Percentiles rank a stretch among this genome's conserved stretches.
Evolutionary conservation across 1,140 invertebrate species (phyloP).

Genomic region (Brachionus manjavacas): DNA sequence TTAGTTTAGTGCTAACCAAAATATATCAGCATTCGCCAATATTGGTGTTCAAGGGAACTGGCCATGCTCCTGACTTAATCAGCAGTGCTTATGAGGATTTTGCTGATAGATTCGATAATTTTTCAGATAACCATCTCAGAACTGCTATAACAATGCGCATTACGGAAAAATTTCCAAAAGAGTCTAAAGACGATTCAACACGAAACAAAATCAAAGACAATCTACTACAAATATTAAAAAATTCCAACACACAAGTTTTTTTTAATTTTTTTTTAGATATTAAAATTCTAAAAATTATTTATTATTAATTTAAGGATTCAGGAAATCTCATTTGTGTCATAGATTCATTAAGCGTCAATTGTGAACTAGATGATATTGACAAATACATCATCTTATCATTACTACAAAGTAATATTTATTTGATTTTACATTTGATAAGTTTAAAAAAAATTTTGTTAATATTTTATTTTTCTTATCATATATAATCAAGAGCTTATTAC

Average conservation of each 20-base stretch:
- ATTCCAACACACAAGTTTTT: neutral
- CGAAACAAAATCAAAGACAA: constrained; percentile 51
- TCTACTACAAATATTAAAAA: constrained; percentile 52
- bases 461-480: neutral
- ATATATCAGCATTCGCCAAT: constrained; percentile 52
- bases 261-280: no score
- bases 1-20: constrained; percentile 7
- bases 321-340: neutral
- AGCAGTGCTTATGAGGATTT: constrained; percentile 56
- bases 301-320: neutral
- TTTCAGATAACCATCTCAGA: constrained; percentile 55
- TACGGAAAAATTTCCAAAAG: constrained; percentile 50
- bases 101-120: constrained; percentile 51
- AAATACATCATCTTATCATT: neutral
- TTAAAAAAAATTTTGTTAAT: neutral
- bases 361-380: neutral
- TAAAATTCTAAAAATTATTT: no score
- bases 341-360: constrained; percentile 11
- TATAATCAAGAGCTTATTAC: neutral
- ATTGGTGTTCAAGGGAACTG: constrained; percentile 56
- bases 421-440: neutral
- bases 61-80: constrained; percentile 56
- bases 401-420: neutral
- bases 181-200: constrained; percentile 50
- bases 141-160: constrained; percentile 57